Conservation (phyloP, 2,113 vertebrate genomes). For the Lycaon pictus region DNA sequence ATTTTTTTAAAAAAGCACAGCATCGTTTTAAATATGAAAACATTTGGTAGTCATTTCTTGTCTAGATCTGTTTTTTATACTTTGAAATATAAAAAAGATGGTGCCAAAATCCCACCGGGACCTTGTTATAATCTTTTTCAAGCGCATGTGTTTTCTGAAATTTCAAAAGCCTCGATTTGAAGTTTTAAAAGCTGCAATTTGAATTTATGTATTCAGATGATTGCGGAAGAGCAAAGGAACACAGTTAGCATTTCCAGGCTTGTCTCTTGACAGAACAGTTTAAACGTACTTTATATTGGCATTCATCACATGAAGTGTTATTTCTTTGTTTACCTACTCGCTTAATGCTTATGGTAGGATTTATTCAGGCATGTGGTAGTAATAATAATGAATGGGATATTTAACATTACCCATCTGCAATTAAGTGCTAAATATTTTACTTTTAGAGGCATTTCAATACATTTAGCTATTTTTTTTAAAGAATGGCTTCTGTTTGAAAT, state of each 20-base stretch:
- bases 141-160: constrained; percentile 67
- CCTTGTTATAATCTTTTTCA: constrained; percentile 68
- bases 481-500: constrained; percentile 77
- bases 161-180: constrained; percentile 70
- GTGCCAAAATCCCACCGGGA: neutral
- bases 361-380: constrained; percentile 78
- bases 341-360: constrained; percentile 80
- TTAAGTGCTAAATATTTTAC: constrained; percentile 85
- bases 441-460: constrained; percentile 78
- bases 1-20: constrained; percentile 52
- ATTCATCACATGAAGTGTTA: constrained; percentile 80
- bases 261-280: constrained; percentile 74
- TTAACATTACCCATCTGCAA: constrained; percentile 83
- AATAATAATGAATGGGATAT: constrained; percentile 79
- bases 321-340: constrained; percentile 82
- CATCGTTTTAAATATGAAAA: constrained; percentile 58
- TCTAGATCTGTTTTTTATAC: constrained; percentile 45
- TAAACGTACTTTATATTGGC: constrained; percentile 73
- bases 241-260: constrained; percentile 66
- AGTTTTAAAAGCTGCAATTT: constrained; percentile 70
- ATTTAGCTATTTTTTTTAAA: constrained; percentile 72
- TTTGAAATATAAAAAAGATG: constrained; percentile 65
- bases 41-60: constrained; percentile 64
- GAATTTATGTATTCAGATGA: constrained; percentile 71
- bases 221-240: constrained; percentile 64